Conservation (phyloP, 2,797 vertebrate genomes). For the Phalloptychus januarius region DNA sequence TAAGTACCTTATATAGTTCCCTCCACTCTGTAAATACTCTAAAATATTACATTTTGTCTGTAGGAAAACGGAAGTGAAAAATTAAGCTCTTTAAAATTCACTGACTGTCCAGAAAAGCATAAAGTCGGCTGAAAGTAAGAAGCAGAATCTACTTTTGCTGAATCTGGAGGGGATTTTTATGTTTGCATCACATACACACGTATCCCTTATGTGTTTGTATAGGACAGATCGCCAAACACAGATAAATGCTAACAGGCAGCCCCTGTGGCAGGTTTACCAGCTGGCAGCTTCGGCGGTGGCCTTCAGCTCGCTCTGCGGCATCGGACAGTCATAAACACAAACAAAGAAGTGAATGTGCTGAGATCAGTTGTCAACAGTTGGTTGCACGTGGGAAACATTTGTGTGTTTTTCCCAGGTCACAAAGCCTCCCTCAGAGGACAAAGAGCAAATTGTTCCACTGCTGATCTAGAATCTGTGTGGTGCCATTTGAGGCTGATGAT, state of each 20-base stretch:
- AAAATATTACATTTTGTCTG: background rate
- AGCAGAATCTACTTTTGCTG: background rate
- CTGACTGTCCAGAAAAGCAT: background rate
- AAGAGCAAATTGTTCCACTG: slow-evolving; percentile 44
- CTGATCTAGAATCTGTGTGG: slow-evolving; percentile 26
- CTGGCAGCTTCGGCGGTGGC: slow-evolving; percentile 25
- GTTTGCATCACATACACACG: background rate
- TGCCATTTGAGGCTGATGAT: slow-evolving; percentile 31
- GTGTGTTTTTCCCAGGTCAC: slow-evolving; percentile 42
- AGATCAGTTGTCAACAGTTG: slow-evolving; percentile 47
- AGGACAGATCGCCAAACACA: background rate
- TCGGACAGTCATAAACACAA: slow-evolving; percentile 50
- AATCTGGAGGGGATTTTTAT: background rate
- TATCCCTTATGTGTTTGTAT: background rate
- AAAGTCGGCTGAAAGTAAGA: background rate
- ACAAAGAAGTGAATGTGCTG: slow-evolving; percentile 60
- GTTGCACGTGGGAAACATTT: slow-evolving; percentile 45
- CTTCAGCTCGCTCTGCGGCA: slow-evolving; percentile 18
- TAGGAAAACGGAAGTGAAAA: background rate
- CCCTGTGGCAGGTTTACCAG: slow-evolving; percentile 5
- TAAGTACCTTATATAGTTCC: slow-evolving; percentile 9
- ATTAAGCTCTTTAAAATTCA: background rate
- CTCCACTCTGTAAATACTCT: background rate
- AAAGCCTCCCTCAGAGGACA: slow-evolving; percentile 48
- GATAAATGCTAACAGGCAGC: background rate